Evolutionary conservation across 1,140 invertebrate species (phyloP).

Genomic region (Papilio polytes): DNA sequence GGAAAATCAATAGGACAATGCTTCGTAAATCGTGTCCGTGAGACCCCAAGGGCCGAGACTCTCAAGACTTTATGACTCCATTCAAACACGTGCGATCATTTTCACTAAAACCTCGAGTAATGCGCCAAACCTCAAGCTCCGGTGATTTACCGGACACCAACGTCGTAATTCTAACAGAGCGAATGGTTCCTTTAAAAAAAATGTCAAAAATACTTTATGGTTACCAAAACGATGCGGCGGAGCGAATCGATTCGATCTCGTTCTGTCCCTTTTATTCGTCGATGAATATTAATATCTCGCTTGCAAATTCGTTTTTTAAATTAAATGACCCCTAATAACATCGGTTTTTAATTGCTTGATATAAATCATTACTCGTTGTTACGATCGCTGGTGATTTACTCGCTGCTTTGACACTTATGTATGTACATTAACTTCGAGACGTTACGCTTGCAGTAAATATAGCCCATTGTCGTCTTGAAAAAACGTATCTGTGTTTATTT

Average conservation of each 20-base stretch:
- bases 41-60: conserved; percentile 51
- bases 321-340: conserved; percentile 65
- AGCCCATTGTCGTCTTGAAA: conserved; percentile 65
- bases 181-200: conserved; percentile 56
- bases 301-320: conserved; percentile 42
- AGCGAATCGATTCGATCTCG: conserved; percentile 76
- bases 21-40: conserved; percentile 69
- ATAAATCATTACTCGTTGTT: conserved; percentile 79
- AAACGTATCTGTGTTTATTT: conserved; percentile 64
- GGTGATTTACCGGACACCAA: conserved; percentile 66
- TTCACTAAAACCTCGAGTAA: conserved; percentile 66
- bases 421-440: conserved; percentile 64
- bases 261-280: conserved; percentile 61
- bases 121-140: conserved; percentile 67
- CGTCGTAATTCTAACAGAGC: conserved; percentile 69
- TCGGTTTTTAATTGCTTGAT: conserved; percentile 73
- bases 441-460: conserved; percentile 50
- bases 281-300: conserved; percentile 53
- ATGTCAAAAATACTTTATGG: conserved; percentile 80
- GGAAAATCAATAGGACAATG: conserved; percentile 68
- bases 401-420: conserved; percentile 74
- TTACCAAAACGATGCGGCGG: conserved; percentile 52
- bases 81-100: conserved; percentile 69
- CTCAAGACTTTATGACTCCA: conserved; percentile 73
- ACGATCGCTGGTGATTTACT: conserved; percentile 78